Conservation (phyloP, 2,113 vertebrate genomes). For the Eclectus roratus region DNA sequence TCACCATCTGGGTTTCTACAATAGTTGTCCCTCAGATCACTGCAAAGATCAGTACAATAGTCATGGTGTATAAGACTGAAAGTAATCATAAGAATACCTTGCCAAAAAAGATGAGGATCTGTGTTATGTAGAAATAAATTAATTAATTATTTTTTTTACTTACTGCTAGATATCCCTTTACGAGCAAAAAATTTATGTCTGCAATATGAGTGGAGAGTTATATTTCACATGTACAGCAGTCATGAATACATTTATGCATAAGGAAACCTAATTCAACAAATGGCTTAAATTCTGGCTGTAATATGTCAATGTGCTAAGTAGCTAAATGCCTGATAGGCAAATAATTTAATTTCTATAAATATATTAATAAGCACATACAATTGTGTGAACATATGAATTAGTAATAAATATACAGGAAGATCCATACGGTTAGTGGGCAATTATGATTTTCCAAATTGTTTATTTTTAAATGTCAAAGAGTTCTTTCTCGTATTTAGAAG, state of each 20-base stretch:
- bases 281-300: neutral
- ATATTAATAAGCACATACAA: neutral
- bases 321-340: neutral
- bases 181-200: neutral
- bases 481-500: neutral
- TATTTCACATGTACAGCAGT: neutral
- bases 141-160: neutral
- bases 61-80: neutral
- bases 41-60: constrained; percentile 56
- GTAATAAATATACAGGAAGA: neutral
- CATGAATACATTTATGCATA: neutral
- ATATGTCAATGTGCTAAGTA: neutral
- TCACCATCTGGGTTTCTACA: constrained; percentile 93
- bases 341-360: neutral
- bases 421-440: neutral
- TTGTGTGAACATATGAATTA: neutral
- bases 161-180: neutral
- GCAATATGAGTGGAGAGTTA: neutral
- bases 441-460: neutral
- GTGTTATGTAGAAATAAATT: neutral
- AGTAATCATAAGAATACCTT: neutral
- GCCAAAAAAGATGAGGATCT: neutral
- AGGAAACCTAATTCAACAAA: neutral
- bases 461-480: neutral
- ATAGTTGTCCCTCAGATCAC: constrained; percentile 85